Conservation (phyloP, 2,113 vertebrate species). For the Microtus pennsylvanicus region DNA sequence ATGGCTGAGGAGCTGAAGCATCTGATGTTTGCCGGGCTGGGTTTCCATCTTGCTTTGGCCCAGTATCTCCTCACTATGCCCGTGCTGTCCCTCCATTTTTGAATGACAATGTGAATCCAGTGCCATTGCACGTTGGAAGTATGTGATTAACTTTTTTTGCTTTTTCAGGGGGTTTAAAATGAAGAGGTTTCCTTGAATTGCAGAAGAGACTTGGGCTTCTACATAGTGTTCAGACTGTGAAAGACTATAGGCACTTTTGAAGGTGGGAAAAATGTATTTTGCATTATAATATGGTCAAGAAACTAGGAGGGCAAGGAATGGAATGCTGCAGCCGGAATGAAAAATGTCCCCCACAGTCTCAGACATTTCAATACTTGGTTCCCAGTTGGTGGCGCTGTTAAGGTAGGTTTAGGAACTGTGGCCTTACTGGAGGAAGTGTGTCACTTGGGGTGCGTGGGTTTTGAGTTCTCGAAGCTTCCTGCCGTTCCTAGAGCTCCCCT, state of each 20-base stretch:
- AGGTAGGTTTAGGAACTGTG: neutral
- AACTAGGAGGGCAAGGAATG: neutral
- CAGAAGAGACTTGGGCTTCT: neutral
- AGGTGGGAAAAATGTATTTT: neutral
- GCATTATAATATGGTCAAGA: neutral
- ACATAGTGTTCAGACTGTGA: neutral
- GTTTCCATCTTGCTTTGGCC: neutral
- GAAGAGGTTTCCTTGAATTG: neutral
- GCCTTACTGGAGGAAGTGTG: neutral
- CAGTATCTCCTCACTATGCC: neutral
- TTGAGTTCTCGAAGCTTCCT: neutral
- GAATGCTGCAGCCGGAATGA: neutral
- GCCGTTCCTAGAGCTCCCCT: neutral
- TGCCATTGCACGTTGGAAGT: neutral
- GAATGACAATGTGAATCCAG: neutral
- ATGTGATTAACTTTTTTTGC: neutral
- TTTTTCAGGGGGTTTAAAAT: neutral
- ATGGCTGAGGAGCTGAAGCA: neutral
- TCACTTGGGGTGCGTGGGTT: neutral
- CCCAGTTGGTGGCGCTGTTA: neutral
- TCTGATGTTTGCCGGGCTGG: neutral
- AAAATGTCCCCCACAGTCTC: neutral
- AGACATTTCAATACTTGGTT: neutral
- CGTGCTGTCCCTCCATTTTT: no score
- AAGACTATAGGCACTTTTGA: neutral